Evolutionary conservation across 2,113 vertebrate genomes (phyloP), one percentile per base, ranked within the genome.

Genomic region (Mionectes macconnelli): DNA sequence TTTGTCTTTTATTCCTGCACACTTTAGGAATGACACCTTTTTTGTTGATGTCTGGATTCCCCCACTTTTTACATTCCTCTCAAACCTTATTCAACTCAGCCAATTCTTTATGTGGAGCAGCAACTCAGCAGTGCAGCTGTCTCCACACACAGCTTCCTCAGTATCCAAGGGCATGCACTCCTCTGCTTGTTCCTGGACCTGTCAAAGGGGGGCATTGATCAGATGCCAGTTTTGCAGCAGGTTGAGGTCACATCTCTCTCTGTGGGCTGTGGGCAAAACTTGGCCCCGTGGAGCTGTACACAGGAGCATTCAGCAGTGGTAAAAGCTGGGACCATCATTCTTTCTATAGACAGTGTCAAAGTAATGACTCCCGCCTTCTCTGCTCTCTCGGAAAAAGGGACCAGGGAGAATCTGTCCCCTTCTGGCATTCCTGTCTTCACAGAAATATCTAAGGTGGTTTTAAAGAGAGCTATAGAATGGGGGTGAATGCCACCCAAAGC

Each of bases 1-100:
- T 90, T 91, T 91, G 52, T 37, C 75, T 69, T 97, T 96, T 84
- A 92, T 90, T 96, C 73, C 87, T 87, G 28, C 33, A 89, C 66
- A 50, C 73, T 97, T 94, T 44, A 82, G 76, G 31, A 97, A 94
- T 72, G 85, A 83, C 78, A 74, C 55, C 27, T 94, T 94, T 94
- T 86, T 72, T 89, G 88, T n/a, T 95, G 91, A 40, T 96, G 42
- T 25, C 80, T 90, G 72, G 44, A 69, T 78, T 87, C 63, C 56
- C 84, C 52, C 49, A 40, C 66, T 59, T 96, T 97, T 93, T 85
- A 55, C 86, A 69, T 82, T 92, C 63, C 64, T 88, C 70, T 67
- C 35, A 39, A 81, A 33, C 37, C 28, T 68, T 35, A 37, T 24
- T 23, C 68, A 70, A 4, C 24, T 33, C 42, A 45, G 47, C 15